Evolutionary conservation across 2,888 invertebrate species (phyloP).

Genomic region (Phania funesta): DNA sequence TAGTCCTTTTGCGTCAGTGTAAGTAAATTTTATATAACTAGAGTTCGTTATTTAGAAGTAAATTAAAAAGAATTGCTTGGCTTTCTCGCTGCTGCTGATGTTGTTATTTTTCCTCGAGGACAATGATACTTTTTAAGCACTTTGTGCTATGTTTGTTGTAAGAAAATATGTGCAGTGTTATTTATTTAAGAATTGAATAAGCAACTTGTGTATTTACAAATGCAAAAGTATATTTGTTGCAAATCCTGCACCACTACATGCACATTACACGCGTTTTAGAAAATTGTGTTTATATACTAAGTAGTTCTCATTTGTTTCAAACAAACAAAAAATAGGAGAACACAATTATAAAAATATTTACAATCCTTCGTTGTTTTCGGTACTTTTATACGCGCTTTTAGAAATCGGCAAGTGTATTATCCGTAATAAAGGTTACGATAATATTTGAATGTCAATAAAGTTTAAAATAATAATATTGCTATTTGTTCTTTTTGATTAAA

Average conservation of each 20-base stretch:
- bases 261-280: not conserved
- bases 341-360: not conserved
- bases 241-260: constrained; percentile 12
- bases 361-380: not conserved
- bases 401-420: too few relatives aligned
- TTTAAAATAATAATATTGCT: too few relatives aligned
- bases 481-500: too few relatives aligned
- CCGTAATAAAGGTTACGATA: too few relatives aligned
- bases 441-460: too few relatives aligned
- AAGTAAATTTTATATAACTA: constrained; percentile 31
- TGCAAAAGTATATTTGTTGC: not conserved
- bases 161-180: constrained; percentile 13
- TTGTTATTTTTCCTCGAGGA: constrained; percentile 47
- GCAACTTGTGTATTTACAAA: not conserved
- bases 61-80: constrained; percentile 13
- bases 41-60: constrained; percentile 5
- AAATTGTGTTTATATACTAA: constrained; percentile 17
- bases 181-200: constrained; percentile 46
- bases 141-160: constrained; percentile 37
- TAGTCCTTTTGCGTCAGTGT: not conserved
- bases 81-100: not conserved
- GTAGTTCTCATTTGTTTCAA: constrained; percentile 29
- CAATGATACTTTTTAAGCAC: constrained; percentile 50
- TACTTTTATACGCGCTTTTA: not conserved
- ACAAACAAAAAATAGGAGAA: not conserved